Conservation (phyloP, 2,888 invertebrate species). For the Hypercompe scribonia region DNA sequence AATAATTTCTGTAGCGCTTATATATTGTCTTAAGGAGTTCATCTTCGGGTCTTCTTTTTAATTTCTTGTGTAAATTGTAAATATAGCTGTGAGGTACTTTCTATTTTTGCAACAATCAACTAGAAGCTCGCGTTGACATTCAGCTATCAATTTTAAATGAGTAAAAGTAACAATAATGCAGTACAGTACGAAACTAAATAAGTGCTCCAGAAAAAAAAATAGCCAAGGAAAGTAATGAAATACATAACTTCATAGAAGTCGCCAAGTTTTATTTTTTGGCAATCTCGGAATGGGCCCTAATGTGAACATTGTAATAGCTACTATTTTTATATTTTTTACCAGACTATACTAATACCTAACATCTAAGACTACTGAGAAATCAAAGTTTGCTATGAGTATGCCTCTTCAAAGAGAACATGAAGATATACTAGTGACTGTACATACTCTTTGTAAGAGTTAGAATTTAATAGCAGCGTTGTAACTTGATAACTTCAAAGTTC, state of each 20-base stretch:
- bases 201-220: too few species aligned
- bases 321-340: not conserved
- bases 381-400: not conserved
- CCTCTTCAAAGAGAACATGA: not conserved
- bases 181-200: too few species aligned
- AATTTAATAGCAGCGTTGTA: not conserved
- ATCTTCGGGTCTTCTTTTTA: too few species aligned
- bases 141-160: slow-evolving; percentile 43
- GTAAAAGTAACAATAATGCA: not conserved
- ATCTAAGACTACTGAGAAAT: not conserved
- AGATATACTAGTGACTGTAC: not conserved
- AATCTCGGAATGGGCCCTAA: not conserved
- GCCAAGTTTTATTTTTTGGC: too few species aligned
- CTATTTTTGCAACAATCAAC: too few species aligned
- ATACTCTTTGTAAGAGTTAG: not conserved
- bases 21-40: too few species aligned
- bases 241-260: not conserved
- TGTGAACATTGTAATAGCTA: not conserved
- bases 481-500: not conserved
- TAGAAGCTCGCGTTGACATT: slow-evolving; percentile 29
- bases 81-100: too few species aligned
- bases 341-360: not conserved
- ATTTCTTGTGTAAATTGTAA: too few species aligned
- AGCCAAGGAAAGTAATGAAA: too few species aligned
- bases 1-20: too few species aligned